A percentile compares a stretch with the other conserved stretches of the same genome.
Evolutionary conservation across 2,797 vertebrate species (phyloP).

Genomic region (Melanotaenia trifasciata): DNA sequence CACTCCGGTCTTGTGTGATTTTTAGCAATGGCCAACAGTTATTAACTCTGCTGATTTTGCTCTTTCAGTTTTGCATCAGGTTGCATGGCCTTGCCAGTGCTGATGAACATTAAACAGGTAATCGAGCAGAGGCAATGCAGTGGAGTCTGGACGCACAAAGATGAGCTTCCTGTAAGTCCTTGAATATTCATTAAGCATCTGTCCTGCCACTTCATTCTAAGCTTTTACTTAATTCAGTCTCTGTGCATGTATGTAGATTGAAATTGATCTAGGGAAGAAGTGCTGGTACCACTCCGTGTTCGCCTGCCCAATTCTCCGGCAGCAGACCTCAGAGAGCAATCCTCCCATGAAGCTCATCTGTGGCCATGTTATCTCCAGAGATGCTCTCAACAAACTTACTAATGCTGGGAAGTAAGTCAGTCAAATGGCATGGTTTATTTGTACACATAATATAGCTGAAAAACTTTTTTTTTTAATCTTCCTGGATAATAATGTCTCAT

Average conservation of each 20-base stretch:
- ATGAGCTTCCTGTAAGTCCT: conserved; percentile 88
- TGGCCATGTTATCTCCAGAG: conserved; percentile 92
- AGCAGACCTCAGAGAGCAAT: conserved; percentile 93
- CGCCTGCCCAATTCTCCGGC: conserved; percentile 92
- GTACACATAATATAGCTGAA: background rate
- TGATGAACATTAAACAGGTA: conserved; percentile 95
- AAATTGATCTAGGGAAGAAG: conserved; percentile 93
- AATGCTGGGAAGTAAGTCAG: conserved; percentile 91
- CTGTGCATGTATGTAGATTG: conserved; percentile 80
- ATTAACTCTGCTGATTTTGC: background rate
- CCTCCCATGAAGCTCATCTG: conserved; percentile 96
- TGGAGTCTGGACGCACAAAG: conserved; percentile 93
- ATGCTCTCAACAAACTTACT: conserved; percentile 94
- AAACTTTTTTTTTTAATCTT: background rate
- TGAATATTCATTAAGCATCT: background rate
- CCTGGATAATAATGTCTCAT: background rate
- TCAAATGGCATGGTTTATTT: background rate
- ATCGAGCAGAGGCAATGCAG: conserved; percentile 93
- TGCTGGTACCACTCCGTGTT: conserved; percentile 97
- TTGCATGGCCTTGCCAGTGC: conserved; percentile 90
- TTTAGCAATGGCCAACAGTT: background rate
- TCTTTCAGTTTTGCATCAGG: conserved; percentile 88
- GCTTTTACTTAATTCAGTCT: background rate
- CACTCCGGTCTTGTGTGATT: background rate
- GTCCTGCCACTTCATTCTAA: background rate